These are phyloP conservation scores for Bombyx huttoni DNA, from an alignment of 2,888 invertebrate genomes.

Conservation along the genomic window DNA sequence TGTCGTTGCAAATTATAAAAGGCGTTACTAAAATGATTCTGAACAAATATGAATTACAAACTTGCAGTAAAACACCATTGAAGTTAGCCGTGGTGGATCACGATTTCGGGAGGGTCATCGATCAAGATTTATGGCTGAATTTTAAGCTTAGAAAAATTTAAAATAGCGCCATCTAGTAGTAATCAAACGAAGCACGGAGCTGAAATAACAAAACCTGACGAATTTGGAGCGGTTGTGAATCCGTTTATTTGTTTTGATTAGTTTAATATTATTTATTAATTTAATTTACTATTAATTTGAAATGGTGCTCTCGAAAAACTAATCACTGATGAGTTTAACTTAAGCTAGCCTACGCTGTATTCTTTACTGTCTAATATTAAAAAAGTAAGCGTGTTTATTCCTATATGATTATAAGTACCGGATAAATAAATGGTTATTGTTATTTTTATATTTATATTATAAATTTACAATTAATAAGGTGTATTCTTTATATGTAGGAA, in stretches of 20 bases:
- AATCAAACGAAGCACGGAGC: no score
- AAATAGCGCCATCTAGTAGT: neutral
- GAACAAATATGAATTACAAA: constrained; percentile 30
- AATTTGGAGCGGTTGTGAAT: neutral
- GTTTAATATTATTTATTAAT: neutral
- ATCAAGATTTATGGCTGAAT: constrained; percentile 42
- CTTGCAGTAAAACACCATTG: constrained; percentile 31
- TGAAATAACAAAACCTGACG: no score
- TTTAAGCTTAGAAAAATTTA: constrained; percentile 20
- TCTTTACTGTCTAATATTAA: no score
- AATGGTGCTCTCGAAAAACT: no score
- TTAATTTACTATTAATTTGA: neutral
- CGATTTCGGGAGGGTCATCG: constrained; percentile 40
- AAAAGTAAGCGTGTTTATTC: no score
- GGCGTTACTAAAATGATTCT: constrained; percentile 29
- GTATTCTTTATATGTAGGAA: no score
- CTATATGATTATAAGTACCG: no score
- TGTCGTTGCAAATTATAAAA: constrained; percentile 38
- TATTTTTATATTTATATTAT: no score
- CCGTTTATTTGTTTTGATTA: neutral
- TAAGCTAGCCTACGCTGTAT: no score
- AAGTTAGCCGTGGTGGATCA: constrained; percentile 33
- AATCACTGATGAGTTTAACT: no score
- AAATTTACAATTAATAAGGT: no score
- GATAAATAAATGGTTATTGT: no score